phyloP scores from a whole-genome alignment of 2,888 invertebrate genomes.

The Ecliptopera silaceata region DNA sequence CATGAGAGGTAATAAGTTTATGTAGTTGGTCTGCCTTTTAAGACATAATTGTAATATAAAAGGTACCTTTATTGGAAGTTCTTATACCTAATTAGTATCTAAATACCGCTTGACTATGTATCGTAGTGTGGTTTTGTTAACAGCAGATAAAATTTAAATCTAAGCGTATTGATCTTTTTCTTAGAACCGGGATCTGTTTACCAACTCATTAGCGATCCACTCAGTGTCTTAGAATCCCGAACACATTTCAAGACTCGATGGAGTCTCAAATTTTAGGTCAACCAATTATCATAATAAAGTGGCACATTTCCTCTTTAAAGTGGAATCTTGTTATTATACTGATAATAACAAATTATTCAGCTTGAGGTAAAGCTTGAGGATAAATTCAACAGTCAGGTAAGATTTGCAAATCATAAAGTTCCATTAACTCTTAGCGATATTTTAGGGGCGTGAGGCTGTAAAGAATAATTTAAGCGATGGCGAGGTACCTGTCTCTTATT shows the following conservation, averaged over 20 bases:
- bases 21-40: constrained; percentile 19
- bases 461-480: constrained; percentile 16
- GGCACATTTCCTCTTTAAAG: constrained; percentile 52
- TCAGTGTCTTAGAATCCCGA: constrained; percentile 51
- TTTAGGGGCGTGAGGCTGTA: constrained; percentile 11
- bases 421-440: constrained; percentile 15
- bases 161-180: not conserved
- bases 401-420: constrained; percentile 22
- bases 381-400: constrained; percentile 29
- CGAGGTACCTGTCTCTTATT: not conserved
- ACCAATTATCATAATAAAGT: constrained; percentile 58
- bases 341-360: constrained; percentile 50
- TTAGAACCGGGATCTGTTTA: constrained; percentile 46
- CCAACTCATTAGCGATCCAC: constrained; percentile 53
- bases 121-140: not conserved
- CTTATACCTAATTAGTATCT: too few relatives aligned
- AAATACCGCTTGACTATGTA: too few relatives aligned
- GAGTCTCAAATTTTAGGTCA: constrained; percentile 48
- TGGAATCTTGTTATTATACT: constrained; percentile 46
- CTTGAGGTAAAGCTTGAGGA: constrained; percentile 19
- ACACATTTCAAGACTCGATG: constrained; percentile 52
- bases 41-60: not conserved
- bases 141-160: not conserved
- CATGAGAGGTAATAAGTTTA: constrained; percentile 19
- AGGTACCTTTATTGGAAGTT: too few relatives aligned